These are phyloP conservation scores for Psittacula cyanocephala DNA, from an alignment of 2,113 vertebrate genomes.

Conservation along the genomic window DNA sequence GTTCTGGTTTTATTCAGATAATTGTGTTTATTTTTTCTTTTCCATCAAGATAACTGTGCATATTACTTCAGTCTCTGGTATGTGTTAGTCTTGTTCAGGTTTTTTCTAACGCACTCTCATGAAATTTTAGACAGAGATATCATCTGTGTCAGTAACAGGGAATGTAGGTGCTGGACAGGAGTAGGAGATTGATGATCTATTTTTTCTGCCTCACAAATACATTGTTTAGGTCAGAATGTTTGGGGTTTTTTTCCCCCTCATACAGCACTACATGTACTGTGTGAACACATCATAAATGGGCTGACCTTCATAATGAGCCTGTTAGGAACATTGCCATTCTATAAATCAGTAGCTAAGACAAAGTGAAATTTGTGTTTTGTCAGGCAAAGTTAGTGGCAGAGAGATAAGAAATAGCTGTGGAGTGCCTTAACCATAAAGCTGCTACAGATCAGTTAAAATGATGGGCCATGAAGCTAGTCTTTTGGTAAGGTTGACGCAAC, in stretches of 20 bases:
- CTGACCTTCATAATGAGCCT: neutral
- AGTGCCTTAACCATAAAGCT: neutral
- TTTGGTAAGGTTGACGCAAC: neutral
- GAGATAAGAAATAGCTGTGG: neutral
- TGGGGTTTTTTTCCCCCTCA: rapidly evolving
- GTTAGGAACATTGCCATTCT: neutral
- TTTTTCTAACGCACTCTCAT: constrained; percentile 13
- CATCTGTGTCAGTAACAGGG: neutral
- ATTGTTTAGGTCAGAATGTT: neutral
- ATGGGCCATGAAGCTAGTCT: neutral
- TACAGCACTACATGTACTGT: neutral
- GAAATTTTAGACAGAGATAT: constrained; percentile 14
- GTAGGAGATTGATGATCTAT: neutral
- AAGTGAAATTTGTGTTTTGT: neutral
- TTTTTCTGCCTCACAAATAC: neutral
- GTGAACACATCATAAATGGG: neutral
- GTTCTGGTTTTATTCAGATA: constrained; percentile 67
- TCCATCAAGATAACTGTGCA: constrained; percentile 48
- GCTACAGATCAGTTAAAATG: neutral
- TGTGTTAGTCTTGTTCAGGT: constrained; percentile 33
- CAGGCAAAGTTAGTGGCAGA: neutral
- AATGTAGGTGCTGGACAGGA: constrained; percentile 1
- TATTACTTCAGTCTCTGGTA: constrained; percentile 56
- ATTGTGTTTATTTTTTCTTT: constrained; percentile 65
- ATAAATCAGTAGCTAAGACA: neutral